A percentile compares a stretch with the other conserved stretches of the same genome.
Evolutionary conservation across 1,140 invertebrate genomes (phyloP).

Genomic region (Papilio xuthus): DNA sequence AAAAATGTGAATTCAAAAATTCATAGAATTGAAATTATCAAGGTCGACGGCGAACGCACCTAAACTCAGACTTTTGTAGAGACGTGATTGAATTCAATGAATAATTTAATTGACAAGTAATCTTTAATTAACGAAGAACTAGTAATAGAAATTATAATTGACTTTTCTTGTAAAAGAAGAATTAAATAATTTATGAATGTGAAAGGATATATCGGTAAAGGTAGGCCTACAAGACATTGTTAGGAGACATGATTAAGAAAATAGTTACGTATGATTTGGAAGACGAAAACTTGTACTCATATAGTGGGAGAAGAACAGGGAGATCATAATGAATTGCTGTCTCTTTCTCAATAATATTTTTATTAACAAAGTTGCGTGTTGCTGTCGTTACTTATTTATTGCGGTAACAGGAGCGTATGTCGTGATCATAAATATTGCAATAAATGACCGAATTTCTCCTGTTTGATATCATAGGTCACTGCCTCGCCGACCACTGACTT

Average conservation of each 20-base stretch:
- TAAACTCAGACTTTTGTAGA: not conserved
- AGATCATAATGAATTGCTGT: not conserved
- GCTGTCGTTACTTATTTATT: slow-evolving; percentile 25
- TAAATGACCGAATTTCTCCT: slow-evolving; percentile 58
- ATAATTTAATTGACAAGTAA: not conserved
- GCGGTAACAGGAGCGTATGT: slow-evolving; percentile 8
- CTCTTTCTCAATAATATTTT: not conserved
- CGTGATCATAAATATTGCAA: slow-evolving; percentile 48
- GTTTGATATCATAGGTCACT: slow-evolving; percentile 60
- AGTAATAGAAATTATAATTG: not conserved
- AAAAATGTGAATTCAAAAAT: not conserved
- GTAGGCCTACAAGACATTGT: not conserved
- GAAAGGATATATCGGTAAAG: not conserved
- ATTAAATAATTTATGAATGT: not conserved
- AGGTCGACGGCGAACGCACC: not conserved
- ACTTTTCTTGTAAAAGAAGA: not conserved
- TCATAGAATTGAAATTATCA: not conserved
- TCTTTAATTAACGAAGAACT: not conserved
- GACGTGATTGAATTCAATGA: not conserved
- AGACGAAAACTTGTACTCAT: not conserved
- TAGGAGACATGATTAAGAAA: not conserved
- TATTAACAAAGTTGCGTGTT: slow-evolving; percentile 15
- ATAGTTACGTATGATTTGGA: not conserved
- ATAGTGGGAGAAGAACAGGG: not conserved
- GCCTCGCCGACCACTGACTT: slow-evolving; percentile 48